Percentiles rank a stretch among this genome's conserved stretches.
These are phyloP conservation scores for Cyclophora albipunctata DNA, from an alignment of 2,888 invertebrate genomes.

Conservation along the genomic window DNA sequence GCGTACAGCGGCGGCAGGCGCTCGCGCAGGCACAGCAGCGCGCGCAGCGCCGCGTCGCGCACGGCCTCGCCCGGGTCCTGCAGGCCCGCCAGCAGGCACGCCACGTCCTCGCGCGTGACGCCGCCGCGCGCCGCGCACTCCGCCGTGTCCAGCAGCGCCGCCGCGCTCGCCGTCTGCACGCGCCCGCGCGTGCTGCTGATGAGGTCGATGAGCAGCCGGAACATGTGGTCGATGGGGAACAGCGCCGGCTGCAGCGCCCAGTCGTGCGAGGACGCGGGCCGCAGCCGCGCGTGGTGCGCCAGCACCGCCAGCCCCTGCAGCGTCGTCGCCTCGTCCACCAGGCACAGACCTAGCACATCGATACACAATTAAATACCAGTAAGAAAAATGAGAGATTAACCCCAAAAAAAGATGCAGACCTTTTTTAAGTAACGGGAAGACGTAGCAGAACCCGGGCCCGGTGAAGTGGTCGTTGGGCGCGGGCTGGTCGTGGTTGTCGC, in stretches of 20 bases:
- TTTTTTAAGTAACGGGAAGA: slow-evolving; percentile 84
- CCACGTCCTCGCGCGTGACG: slow-evolving; percentile 80
- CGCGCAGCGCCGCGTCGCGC: slow-evolving; percentile 86
- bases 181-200: slow-evolving; percentile 81
- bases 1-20: slow-evolving; percentile 80
- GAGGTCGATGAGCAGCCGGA: slow-evolving; percentile 84
- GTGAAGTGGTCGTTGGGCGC: slow-evolving; percentile 60
- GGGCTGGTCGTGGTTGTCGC: slow-evolving; percentile 7
- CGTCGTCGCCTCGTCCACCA: slow-evolving; percentile 64
- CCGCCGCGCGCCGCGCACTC: slow-evolving; percentile 82
- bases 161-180: slow-evolving; percentile 85
- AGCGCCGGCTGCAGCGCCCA: slow-evolving; percentile 83
- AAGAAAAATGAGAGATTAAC: background rate
- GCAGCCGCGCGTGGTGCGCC: slow-evolving; percentile 76
- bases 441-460: slow-evolving; percentile 87
- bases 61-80: slow-evolving; percentile 82
- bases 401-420: slow-evolving; percentile 34
- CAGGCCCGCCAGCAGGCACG: slow-evolving; percentile 83
- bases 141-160: slow-evolving; percentile 88
- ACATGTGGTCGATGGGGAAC: slow-evolving; percentile 88
- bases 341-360: slow-evolving; percentile 24
- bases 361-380: background rate
- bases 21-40: slow-evolving; percentile 82
- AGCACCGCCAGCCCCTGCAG: slow-evolving; percentile 49
- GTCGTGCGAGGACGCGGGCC: slow-evolving; percentile 63